Evolutionary conservation across 2,113 vertebrate genomes (phyloP).

Genomic region (Acrocephalus arundinaceus): DNA sequence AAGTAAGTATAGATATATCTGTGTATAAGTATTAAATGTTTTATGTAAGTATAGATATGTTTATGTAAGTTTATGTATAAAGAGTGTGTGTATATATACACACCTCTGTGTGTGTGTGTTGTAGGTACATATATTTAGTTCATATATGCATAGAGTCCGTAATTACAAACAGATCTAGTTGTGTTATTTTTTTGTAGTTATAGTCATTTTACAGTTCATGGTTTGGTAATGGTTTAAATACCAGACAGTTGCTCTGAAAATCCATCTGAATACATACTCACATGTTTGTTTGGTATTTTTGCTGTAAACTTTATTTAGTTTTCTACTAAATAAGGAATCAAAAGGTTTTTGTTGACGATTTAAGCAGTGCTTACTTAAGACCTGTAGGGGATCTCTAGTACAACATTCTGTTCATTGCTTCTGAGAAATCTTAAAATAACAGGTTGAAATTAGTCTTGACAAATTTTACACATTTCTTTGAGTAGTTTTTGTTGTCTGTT

Average conservation of each 20-base stretch:
- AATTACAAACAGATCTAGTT: neutral
- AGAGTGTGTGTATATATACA: rapidly evolving
- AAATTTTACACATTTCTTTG: neutral
- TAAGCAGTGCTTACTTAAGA: neutral
- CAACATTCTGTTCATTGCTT: neutral
- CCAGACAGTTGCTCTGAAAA: neutral
- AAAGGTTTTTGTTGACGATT: rapidly evolving
- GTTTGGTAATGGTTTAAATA: neutral
- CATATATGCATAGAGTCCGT: neutral
- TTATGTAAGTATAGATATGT: neutral
- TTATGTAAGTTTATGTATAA: neutral
- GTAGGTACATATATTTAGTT: neutral
- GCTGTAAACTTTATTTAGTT: neutral
- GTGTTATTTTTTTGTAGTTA: neutral
- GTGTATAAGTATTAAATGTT: neutral
- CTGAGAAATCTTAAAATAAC: constrained; percentile 40
- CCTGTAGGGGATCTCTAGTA: neutral
- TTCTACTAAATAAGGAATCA: neutral
- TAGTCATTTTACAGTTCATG: neutral
- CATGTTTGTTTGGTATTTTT: neutral
- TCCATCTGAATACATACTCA: neutral
- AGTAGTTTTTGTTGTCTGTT: neutral
- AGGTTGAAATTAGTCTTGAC: neutral
- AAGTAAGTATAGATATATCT: neutral
- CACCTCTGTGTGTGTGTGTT: neutral